Evolutionary conservation across 2,888 invertebrate species (phyloP), one percentile per base, ranked within the genome.

Genomic region (Gymnoscelis rufifasciata): DNA sequence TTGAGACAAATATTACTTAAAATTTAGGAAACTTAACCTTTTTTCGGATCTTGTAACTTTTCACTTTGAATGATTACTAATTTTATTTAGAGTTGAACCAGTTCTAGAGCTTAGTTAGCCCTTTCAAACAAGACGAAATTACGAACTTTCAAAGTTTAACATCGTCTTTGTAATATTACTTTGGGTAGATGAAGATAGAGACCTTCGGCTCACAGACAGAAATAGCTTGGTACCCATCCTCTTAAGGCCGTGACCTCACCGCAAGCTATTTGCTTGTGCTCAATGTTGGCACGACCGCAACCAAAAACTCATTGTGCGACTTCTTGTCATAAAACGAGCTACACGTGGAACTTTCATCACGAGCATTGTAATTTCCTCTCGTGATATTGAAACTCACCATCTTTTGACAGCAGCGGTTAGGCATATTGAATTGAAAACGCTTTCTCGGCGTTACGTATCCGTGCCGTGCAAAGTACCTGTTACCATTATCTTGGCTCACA

Each of bases 271-370:
- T 82, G 76, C 79, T 68, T 67, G 71, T 64, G 71, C 71, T 71
- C 66, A 64, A 66, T 78, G 79, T 79, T 74, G 77, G 74, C 76
- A 74, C 61, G 65, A 35, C 71, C 60, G 72, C 71, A 73, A 66
- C 79, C 78, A 74, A 80, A 83, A 83, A 75, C 78, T 78, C 78
- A 83, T 83, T 84, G 82, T 82, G 74, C 67, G 68, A 73, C 74
- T 74, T 76, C 77, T 77, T 76, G 77, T 71, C 74, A 77, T 68
- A 78, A 74, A 77, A 62, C 71, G 59, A 64, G 66, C 65, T 74
- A 62, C 63, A 66, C 69, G 71, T 69, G 66, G 72, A 74, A 77
- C 56, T 77, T 71, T 69, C 62, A 66, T 64, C 62, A 58, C 60
- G 61, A 65, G 64, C 66, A 64, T 68, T 74, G 71, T 78, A 75